Evolutionary conservation across 2,113 vertebrate genomes (phyloP).

Genomic region (Bujurquina vittata): DNA sequence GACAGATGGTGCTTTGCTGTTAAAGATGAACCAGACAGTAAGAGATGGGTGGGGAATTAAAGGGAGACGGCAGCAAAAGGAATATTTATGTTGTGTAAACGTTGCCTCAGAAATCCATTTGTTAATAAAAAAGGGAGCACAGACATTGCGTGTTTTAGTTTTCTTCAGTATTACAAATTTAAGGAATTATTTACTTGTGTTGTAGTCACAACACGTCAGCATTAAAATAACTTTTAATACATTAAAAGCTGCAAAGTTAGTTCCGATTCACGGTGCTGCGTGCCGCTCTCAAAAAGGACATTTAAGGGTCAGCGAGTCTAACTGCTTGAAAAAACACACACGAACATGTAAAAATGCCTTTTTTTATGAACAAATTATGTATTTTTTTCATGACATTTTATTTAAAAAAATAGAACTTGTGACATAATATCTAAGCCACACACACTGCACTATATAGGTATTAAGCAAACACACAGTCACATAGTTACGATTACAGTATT

Average conservation of each 20-base stretch:
- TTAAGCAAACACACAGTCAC: too few relatives aligned
- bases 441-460: too few relatives aligned
- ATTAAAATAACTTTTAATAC: neutral
- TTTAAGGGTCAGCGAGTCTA: neutral
- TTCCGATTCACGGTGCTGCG: neutral
- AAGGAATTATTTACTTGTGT: neutral
- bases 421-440: too few relatives aligned
- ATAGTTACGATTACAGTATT: too few relatives aligned
- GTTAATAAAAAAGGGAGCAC: neutral
- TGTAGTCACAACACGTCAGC: neutral
- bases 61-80: neutral
- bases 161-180: neutral
- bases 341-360: neutral
- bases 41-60: neutral
- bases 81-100: neutral
- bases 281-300: neutral
- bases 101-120: neutral
- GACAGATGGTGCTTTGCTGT: constrained; percentile 49
- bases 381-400: neutral
- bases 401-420: neutral
- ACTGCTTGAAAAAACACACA: neutral
- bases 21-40: constrained; percentile 24
- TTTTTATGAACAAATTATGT: neutral
- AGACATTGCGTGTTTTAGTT: neutral
- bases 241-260: neutral